Conservation (phyloP, 2,113 vertebrate genomes). For the Melanocharis versteri region DNA sequence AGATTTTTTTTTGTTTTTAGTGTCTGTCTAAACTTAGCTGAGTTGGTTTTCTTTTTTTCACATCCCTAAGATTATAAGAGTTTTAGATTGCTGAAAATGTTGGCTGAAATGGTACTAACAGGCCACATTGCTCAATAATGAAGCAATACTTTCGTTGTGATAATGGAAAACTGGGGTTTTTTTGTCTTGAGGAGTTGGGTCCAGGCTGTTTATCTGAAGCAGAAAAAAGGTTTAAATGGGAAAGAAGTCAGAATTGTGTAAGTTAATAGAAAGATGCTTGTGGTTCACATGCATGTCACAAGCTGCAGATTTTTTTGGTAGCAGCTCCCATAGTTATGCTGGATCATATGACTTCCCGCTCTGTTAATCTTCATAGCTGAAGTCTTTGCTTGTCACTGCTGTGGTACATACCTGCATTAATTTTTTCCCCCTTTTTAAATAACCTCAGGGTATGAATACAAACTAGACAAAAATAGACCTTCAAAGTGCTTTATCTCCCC, state of each 20-base stretch:
- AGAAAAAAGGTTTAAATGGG: not conserved
- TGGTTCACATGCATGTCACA: not conserved
- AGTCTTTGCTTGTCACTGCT: not conserved
- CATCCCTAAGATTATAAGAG: not conserved
- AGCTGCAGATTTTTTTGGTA: not conserved
- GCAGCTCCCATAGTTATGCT: not conserved
- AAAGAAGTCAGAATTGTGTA: not conserved
- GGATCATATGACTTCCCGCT: not conserved
- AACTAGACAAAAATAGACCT: not conserved
- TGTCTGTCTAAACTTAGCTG: accelerated
- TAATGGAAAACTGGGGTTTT: not conserved
- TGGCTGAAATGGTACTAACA: not conserved
- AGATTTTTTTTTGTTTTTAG: not conserved
- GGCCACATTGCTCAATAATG: accelerated
- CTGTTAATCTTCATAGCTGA: not conserved
- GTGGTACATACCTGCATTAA: not conserved
- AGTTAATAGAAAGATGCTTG: not conserved
- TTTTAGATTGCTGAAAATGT: not conserved
- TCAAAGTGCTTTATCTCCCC: not conserved
- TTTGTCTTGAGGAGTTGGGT: not conserved
- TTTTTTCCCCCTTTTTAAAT: not conserved
- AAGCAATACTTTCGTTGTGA: not conserved
- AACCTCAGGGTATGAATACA: not conserved
- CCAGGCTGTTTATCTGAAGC: not conserved
- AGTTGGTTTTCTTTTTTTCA: not conserved